Evolutionary conservation across 2,888 invertebrate species (phyloP), one percentile per base, ranked within the genome.

Genomic region (Lypha dubia): DNA sequence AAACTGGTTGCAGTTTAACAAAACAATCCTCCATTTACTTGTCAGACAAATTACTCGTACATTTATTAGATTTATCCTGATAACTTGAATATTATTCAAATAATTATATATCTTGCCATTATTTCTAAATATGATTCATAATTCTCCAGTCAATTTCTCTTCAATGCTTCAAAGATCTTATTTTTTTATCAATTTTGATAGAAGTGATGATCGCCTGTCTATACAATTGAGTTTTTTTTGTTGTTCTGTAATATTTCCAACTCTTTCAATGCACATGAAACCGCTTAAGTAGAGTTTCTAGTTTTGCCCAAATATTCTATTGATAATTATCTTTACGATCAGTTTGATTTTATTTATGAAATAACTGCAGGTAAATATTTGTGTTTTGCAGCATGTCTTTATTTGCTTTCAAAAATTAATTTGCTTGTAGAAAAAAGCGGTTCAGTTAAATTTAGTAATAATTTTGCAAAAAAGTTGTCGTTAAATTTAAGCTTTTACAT

Each of bases 251-350:
- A 11, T 22, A 20, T 38, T 28, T 13, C 6, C 8, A 6, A 3
- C 6, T 67, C 15, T 15, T 22, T 22, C 15, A 15, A 6, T 62
- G 15, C 22, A 11, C 13, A 15, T 44, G 20, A 17, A 62, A 44
- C 58, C 24, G n/a, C 35, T 65, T 20, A 38, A 51, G 41, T 51
- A 38, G 28, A 44, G n/a, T 62, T 41, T 70, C n/a, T 70, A 38
- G 32, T 74, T 41, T 62, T 56, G n/a, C 6, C 15, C 5, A 1
- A 71, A 58, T n/a, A 8, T 3, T 63, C 0, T 17, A 24, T 65
- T 3, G 76, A 76, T 84, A 51, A 41, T 44, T 32, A 80, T 84
- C 84, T 80, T 71, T 71, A 44, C 58, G 83, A 44, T 67, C 28
- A 53, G 65, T 35, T 79, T 20, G 44, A 41, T 56, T 75, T 62